These are phyloP conservation scores for Agrotis puta DNA, from an alignment of 2,888 invertebrate species.

Conservation along the genomic window DNA sequence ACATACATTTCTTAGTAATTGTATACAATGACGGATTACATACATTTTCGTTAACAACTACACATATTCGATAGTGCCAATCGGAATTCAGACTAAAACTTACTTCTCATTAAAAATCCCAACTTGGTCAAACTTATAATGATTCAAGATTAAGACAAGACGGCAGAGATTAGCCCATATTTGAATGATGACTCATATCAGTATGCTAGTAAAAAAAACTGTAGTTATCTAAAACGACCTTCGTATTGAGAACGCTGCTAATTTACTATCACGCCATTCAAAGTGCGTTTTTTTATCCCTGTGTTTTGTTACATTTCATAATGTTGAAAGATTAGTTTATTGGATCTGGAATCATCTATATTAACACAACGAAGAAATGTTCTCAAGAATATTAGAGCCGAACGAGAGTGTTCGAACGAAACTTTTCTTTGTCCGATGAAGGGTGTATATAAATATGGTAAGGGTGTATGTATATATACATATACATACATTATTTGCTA, in stretches of 20 bases:
- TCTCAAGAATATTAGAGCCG: not conserved
- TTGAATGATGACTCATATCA: constrained; percentile 31
- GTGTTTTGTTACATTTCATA: constrained; percentile 9
- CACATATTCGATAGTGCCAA: no score
- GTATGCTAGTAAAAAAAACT: constrained; percentile 65
- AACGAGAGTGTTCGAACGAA: not conserved
- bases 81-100: not conserved
- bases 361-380: not conserved
- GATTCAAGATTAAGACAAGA: constrained; percentile 24
- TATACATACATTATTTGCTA: no score
- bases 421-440: no score
- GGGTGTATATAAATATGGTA: no score
- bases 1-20: no score
- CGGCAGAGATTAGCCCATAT: constrained; percentile 31
- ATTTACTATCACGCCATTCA: constrained; percentile 39
- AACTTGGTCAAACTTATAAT: not conserved
- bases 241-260: constrained; percentile 69
- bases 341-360: not conserved
- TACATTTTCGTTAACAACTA: no score
- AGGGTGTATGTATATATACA: no score
- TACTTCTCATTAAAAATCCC: not conserved
- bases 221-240: constrained; percentile 68
- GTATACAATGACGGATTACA: no score
- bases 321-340: constrained; percentile 2
- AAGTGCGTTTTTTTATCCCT: constrained; percentile 17